Conservation (phyloP, 2,888 invertebrate genomes). For the Cacoxenus indagator region DNA sequence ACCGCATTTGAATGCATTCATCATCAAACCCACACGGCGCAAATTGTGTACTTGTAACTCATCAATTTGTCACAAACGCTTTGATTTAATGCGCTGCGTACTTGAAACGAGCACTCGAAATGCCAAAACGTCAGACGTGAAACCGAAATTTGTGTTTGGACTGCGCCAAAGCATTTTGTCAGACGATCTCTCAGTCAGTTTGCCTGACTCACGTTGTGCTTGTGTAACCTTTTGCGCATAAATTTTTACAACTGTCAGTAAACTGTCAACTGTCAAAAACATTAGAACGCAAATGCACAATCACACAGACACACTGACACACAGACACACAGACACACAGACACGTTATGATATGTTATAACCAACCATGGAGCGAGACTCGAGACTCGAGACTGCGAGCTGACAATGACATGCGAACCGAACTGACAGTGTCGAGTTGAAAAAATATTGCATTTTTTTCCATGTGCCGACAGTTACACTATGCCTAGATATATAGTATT, state of each 20-base stretch:
- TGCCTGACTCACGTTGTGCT: neutral
- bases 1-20: neutral
- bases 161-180: neutral
- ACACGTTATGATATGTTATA: slow-evolving; percentile 14
- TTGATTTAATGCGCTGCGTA: slow-evolving; percentile 19
- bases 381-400: slow-evolving; percentile 10
- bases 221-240: slow-evolving; percentile 22
- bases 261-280: slow-evolving; percentile 63
- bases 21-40: no score
- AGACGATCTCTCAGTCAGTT: neutral
- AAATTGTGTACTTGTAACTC: neutral
- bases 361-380: neutral
- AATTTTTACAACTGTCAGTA: slow-evolving; percentile 58
- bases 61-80: slow-evolving; percentile 4
- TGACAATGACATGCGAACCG: slow-evolving; percentile 57
- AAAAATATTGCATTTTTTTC: slow-evolving; percentile 28
- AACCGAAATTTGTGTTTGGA: neutral
- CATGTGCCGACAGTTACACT: neutral
- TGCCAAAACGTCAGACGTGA: neutral
- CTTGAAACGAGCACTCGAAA: neutral
- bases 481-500: neutral
- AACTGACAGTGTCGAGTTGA: slow-evolving; percentile 29
- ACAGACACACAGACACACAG: neutral
- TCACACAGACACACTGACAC: slow-evolving; percentile 36
- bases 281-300: slow-evolving; percentile 46